phyloP scores from a whole-genome alignment of 2,113 vertebrate species.

The Gambusia affinis region DNA sequence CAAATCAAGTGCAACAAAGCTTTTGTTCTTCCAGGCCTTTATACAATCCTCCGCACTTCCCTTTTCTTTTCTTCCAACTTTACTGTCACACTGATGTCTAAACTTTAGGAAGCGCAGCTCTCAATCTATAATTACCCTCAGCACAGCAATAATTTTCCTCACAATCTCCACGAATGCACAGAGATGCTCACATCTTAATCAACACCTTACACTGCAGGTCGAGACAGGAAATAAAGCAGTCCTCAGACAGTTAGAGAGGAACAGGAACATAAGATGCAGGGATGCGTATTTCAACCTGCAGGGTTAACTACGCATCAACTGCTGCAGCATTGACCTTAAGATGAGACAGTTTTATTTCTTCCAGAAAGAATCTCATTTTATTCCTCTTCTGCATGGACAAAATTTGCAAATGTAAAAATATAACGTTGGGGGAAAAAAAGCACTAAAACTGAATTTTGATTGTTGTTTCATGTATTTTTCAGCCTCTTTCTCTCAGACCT shows the following conservation, averaged over 20 bases:
- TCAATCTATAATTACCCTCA: slow-evolving; percentile 25
- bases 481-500: background rate
- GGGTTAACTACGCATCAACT: too few species aligned
- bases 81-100: slow-evolving; percentile 9
- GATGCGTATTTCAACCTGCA: slow-evolving; percentile 1
- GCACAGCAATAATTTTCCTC: slow-evolving; percentile 21
- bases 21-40: background rate
- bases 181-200: slow-evolving; percentile 14
- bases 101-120: slow-evolving; percentile 13
- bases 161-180: slow-evolving; percentile 2
- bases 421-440: too few species aligned
- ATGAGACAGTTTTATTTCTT: background rate
- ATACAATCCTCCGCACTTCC: background rate
- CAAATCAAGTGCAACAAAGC: background rate
- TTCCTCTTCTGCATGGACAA: background rate
- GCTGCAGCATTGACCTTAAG: background rate
- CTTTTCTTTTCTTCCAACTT: background rate
- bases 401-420: background rate
- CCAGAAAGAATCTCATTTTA: background rate
- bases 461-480: background rate
- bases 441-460: background rate
- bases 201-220: background rate
- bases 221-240: slow-evolving; percentile 28
- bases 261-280: background rate
- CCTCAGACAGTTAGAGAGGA: slow-evolving; percentile 24